Percentiles rank a stretch among this genome's conserved stretches.
These are phyloP conservation scores for Parazoanthus swiftii DNA, from an alignment of 92 coral and sea anemone species.

Conservation along the genomic window DNA sequence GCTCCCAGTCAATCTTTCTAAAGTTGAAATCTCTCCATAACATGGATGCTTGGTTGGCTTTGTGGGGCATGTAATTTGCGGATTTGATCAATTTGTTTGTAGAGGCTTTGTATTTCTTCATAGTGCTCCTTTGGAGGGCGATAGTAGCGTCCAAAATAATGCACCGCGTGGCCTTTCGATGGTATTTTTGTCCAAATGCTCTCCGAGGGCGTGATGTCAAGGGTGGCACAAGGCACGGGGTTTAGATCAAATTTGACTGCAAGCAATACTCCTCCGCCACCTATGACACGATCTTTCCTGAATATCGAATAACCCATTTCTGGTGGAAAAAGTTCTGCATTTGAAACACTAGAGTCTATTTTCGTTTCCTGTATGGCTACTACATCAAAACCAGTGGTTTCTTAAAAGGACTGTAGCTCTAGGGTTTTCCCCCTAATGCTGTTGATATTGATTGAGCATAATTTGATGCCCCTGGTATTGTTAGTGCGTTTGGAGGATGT, in stretches of 20 bases:
- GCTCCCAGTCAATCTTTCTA: slow-evolving; percentile 28
- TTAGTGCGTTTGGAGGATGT: slow-evolving; percentile 9
- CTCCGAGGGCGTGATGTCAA: slow-evolving; percentile 5
- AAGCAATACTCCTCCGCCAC: slow-evolving; percentile 9
- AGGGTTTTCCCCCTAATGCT: slow-evolving; percentile 9
- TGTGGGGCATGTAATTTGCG: neutral
- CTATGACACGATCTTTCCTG: neutral
- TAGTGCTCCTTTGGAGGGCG: slow-evolving; percentile 22
- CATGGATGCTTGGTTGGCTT: slow-evolving; percentile 30
- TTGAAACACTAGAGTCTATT: too few relatives aligned
- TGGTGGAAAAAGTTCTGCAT: too few relatives aligned
- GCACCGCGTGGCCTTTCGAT: slow-evolving; percentile 10
- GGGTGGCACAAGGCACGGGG: neutral
- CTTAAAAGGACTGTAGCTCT: neutral
- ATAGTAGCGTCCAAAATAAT: slow-evolving; percentile 6
- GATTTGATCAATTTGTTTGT: neutral
- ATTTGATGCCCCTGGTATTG: slow-evolving; percentile 4
- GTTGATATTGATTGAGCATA: slow-evolving; percentile 12
- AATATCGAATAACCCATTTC: neutral
- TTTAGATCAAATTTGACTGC: neutral
- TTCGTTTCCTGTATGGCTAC: too few relatives aligned
- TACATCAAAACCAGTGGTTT: neutral
- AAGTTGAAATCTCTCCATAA: slow-evolving; percentile 24
- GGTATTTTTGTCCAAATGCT: neutral
- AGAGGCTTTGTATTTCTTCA: slow-evolving; percentile 18